Evolutionary conservation across 2,113 vertebrate genomes (phyloP), one percentile per base, ranked within the genome.

Genomic region (Apaloderma vittatum): DNA sequence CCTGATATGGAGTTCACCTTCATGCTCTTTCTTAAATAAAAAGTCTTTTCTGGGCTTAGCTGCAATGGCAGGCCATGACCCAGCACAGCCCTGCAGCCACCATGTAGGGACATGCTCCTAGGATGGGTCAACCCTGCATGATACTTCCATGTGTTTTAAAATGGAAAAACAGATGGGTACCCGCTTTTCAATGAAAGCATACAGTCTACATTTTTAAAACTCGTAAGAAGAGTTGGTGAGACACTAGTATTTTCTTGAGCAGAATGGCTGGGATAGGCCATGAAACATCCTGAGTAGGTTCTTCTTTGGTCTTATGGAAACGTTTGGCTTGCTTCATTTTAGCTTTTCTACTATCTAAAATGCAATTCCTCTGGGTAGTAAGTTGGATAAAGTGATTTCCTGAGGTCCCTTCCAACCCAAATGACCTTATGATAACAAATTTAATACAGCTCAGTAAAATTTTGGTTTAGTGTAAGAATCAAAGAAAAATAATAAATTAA

Each of bases 31-130:
- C 36, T 78, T 75, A 45, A 34, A 34, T 46, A 74, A 52, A 16
- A 52, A 15, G 4, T 26, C 4, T 59, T 87, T 94, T 82, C 61
- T 48, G 77, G 7, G 32, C 37, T 89, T 54, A 59, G 65, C 52
- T 40, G n/a, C 57, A 24, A 19, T 1, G 2, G 12, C 15, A 15
- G 54, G 34, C 5, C 37, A 36, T 4, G 12, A 57, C 15, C 30
- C 20, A 70, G 27, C 1, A 1, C 9, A 17, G 12, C 4, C 5
- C 29, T 65, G 54, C 11, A 37, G 19, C 8, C 2, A 5, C 27
- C 12, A 4, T 8, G 29, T 0, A 43, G 49, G 48, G 21, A 63
- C 0, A 0, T 29, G 43, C 7, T 52, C 24, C 40, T 46, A 8
- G 7, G 12, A 8, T n/a, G 72, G 23, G 26, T 30, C 36, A 81